Evolutionary conservation across 2,113 vertebrate species (phyloP).

Genomic region (Copsychus sechellarum): DNA sequence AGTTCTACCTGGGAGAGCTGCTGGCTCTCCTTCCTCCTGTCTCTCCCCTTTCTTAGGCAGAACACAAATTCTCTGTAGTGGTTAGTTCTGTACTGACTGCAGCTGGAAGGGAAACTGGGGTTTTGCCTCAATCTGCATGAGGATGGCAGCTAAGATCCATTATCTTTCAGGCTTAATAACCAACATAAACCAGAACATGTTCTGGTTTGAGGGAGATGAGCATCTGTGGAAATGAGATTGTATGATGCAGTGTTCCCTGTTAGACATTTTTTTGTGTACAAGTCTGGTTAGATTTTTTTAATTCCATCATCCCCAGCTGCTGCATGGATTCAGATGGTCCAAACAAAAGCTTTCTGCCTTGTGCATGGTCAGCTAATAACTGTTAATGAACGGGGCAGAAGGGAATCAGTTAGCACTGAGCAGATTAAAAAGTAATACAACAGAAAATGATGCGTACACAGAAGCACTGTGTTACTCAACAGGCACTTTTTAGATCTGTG

Average conservation of each 20-base stretch:
- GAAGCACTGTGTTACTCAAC: background rate
- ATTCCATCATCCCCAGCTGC: background rate
- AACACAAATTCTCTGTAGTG: background rate
- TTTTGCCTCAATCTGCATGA: background rate
- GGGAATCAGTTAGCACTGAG: background rate
- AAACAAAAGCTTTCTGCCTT: background rate
- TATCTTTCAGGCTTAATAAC: background rate
- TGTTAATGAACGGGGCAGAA: background rate
- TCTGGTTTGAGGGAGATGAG: background rate
- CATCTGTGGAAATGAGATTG: background rate
- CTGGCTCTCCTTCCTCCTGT: background rate
- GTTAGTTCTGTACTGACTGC: background rate
- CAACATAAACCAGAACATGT: background rate
- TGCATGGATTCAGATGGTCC: background rate
- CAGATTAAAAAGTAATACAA: background rate
- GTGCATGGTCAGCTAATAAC: background rate
- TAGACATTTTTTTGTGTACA: background rate
- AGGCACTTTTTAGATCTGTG: background rate
- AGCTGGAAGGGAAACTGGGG: background rate
- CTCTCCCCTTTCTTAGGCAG: background rate
- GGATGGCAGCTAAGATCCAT: background rate
- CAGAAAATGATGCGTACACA: accelerated
- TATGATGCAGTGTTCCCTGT: background rate
- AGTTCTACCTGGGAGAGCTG: background rate
- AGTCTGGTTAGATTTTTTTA: background rate